Percentiles rank a stretch among this genome's conserved stretches.
phyloP scores from a whole-genome alignment of 2,797 vertebrate genomes.

The Hylomyscus alleni region DNA sequence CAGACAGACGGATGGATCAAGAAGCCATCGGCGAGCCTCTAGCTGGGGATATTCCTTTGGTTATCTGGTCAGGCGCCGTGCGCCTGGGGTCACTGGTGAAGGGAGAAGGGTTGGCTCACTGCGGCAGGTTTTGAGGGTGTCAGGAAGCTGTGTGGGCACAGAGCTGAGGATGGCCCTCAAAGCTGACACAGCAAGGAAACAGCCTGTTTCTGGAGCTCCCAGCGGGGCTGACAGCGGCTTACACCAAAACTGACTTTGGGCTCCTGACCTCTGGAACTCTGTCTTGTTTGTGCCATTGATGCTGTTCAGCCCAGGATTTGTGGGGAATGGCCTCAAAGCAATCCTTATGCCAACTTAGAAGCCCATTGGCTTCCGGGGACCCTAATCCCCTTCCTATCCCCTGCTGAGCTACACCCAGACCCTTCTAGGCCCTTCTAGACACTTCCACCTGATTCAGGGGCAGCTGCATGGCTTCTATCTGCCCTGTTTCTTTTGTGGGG shows the following conservation, averaged over 20 bases:
- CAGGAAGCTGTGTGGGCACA: too few relatives aligned
- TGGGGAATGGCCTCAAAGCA: background rate
- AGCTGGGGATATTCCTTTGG: background rate
- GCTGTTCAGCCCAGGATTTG: background rate
- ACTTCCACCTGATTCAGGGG: background rate
- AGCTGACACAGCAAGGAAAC: background rate
- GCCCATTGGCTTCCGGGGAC: background rate
- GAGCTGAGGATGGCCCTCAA: too few relatives aligned
- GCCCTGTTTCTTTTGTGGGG: too few relatives aligned
- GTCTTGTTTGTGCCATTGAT: background rate
- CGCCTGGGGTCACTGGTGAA: too few relatives aligned
- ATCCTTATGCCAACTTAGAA: too few relatives aligned
- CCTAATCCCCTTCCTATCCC: background rate
- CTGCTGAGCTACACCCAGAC: fast-evolving
- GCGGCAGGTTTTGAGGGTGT: background rate
- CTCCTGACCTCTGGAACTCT: background rate
- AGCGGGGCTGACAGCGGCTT: background rate
- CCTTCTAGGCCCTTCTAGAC: background rate
- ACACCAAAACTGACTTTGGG: background rate
- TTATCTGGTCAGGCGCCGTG: background rate
- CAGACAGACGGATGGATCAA: too few relatives aligned
- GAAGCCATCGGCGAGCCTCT: background rate
- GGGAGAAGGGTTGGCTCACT: background rate
- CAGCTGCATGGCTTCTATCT: background rate
- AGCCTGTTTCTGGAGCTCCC: background rate